phyloP scores from a whole-genome alignment of 2,797 vertebrate genomes.

The Molothrus ater region DNA sequence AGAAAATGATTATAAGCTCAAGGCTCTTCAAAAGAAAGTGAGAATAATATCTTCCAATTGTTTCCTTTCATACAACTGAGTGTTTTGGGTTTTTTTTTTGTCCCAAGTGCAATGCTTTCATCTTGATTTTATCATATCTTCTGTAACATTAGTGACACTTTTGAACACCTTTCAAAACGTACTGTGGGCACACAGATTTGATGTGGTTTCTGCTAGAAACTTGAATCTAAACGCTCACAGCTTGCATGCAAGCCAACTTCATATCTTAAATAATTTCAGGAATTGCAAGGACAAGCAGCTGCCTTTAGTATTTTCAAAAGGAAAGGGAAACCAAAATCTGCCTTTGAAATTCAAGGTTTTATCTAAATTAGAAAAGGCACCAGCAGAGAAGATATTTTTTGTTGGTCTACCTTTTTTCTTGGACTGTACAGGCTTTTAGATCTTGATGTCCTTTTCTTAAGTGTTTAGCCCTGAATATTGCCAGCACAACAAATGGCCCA shows the following conservation, averaged over 20 bases:
- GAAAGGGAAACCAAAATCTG: not conserved
- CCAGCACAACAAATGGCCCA: not conserved
- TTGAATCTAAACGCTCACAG: not conserved
- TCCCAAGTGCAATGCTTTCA: not conserved
- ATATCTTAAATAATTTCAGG: not conserved
- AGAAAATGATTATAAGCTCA: not conserved
- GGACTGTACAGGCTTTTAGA: not conserved
- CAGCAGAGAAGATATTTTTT: not conserved
- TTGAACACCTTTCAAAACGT: not conserved
- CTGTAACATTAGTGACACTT: not conserved
- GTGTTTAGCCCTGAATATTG: not conserved
- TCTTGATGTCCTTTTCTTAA: not conserved
- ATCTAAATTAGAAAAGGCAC: not conserved
- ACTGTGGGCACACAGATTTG: not conserved
- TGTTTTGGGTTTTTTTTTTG: not conserved
- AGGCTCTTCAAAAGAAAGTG: not conserved
- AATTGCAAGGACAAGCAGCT: not conserved
- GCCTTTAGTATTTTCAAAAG: not conserved
- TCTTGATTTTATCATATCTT: not conserved
- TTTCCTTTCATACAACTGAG: not conserved
- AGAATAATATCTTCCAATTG: not conserved
- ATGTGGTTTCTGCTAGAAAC: not conserved
- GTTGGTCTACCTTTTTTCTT: not conserved
- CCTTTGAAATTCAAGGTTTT: not conserved
- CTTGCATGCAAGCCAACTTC: not conserved